Evolutionary conservation across 30 jellyfish, hydroid and myxozoan species (phyloP).

Genomic region (Morbakka virulenta): DNA sequence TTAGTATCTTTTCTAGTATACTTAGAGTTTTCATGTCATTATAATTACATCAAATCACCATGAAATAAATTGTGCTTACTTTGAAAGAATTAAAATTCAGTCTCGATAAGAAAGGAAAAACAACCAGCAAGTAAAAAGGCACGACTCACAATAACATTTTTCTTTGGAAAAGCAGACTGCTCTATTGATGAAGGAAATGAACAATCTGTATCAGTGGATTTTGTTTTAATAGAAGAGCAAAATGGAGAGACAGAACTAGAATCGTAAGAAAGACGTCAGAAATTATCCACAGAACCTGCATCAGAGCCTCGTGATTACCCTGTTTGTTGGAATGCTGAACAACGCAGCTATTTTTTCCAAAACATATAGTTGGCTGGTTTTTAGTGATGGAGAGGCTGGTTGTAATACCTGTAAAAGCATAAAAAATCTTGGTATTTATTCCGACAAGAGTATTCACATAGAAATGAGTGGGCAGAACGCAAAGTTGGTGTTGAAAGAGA

Average conservation of each 20-base stretch:
- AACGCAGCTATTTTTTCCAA: slow-evolving; percentile 22
- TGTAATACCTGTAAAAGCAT: not conserved
- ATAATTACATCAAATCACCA: too few relatives aligned
- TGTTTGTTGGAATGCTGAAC: slow-evolving; percentile 31
- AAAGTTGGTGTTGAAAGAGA: slow-evolving; percentile 10
- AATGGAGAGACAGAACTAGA: not conserved
- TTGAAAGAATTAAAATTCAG: too few relatives aligned
- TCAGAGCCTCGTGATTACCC: slow-evolving; percentile 4
- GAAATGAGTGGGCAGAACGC: slow-evolving; percentile 11
- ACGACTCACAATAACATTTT: too few relatives aligned
- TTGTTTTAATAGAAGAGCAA: too few relatives aligned
- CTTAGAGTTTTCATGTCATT: too few relatives aligned
- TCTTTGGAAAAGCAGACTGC: slow-evolving; percentile 7
- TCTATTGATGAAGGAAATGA: too few relatives aligned
- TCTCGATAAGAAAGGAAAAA: slow-evolving; percentile 13
- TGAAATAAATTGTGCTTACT: too few relatives aligned
- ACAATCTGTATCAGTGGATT: too few relatives aligned
- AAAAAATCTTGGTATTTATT: not conserved
- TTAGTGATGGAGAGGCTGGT: not conserved
- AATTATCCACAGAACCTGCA: not conserved
- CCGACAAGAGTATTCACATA: slow-evolving; percentile 20
- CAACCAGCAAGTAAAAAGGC: not conserved
- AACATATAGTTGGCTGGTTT: too few relatives aligned
- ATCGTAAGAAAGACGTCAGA: not conserved
- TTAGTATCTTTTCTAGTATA: too few relatives aligned